A percentile compares a stretch with the other conserved stretches of the same genome.
Evolutionary conservation across 2,888 invertebrate genomes (phyloP).

Genomic region (Tiliacea aurago): DNA sequence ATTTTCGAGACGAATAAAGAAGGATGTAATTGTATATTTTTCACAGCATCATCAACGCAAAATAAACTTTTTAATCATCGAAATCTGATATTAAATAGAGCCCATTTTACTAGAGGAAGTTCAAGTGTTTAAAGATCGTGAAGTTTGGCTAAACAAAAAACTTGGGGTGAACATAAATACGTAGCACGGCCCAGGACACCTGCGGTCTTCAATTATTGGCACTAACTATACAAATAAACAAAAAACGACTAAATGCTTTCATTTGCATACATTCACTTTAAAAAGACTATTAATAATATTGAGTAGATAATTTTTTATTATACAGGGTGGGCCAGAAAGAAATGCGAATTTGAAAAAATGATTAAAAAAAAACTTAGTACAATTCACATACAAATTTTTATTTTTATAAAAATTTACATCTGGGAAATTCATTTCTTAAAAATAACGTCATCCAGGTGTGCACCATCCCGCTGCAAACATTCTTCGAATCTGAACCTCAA

Average conservation of each 20-base stretch:
- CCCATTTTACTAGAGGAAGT: neutral
- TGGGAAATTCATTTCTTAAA: no score
- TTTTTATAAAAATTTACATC: no score
- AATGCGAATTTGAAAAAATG: no score
- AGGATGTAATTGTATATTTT: neutral
- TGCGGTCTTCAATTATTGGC: conserved; percentile 48
- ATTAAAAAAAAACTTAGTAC: no score
- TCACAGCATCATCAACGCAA: neutral
- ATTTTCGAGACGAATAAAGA: neutral
- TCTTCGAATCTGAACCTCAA: no score
- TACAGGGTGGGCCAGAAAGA: no score
- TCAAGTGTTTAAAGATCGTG: neutral
- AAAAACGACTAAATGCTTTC: conserved; percentile 38
- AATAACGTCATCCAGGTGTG: no score
- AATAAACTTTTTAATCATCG: neutral
- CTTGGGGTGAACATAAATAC: conserved; percentile 22
- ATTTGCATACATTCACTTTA: conserved; percentile 58
- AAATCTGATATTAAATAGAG: neutral
- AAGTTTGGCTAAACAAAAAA: conserved; percentile 15
- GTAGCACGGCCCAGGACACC: conserved; percentile 24
- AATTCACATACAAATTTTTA: no score
- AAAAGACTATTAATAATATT: conserved; percentile 46
- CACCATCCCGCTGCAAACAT: no score
- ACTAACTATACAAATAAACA: conserved; percentile 53
- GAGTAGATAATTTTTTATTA: conserved; percentile 32